phyloP scores from a whole-genome alignment of 2,888 invertebrate genomes.

The Xanthia icteritia region DNA sequence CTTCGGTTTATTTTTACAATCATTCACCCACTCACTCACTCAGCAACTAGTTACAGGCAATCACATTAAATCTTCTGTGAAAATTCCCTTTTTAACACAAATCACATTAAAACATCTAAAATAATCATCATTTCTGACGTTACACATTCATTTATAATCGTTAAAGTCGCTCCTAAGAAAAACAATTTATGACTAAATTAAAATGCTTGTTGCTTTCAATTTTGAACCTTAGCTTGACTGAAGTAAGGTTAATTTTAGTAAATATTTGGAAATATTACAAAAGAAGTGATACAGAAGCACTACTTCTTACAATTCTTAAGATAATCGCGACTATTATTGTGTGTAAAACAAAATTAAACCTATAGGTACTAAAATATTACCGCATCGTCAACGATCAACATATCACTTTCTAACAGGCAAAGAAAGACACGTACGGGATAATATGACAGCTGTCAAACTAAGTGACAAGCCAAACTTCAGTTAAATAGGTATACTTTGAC shows the following conservation, averaged over 20 bases:
- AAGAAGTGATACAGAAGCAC: not conserved
- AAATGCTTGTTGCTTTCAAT: not conserved
- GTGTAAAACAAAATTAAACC: not conserved
- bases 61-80: slow-evolving; percentile 45
- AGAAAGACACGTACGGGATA: not conserved
- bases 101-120: slow-evolving; percentile 51
- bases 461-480: not conserved
- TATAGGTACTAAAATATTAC: not conserved
- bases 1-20: slow-evolving; percentile 7
- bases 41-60: slow-evolving; percentile 13
- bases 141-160: slow-evolving; percentile 56
- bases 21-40: slow-evolving; percentile 1
- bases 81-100: slow-evolving; percentile 44
- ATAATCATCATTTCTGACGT: slow-evolving; percentile 53
- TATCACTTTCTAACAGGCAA: not conserved
- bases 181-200: slow-evolving; percentile 47
- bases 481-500: not conserved
- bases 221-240: slow-evolving; percentile 1
- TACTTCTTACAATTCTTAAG: not conserved
- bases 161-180: slow-evolving; percentile 60
- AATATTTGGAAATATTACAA: not conserved
- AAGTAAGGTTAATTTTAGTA: not conserved
- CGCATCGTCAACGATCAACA: not conserved
- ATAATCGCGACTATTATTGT: not conserved
- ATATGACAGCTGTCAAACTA: not conserved